Conservation (phyloP, 2,888 invertebrate genomes). For the Zele albiditarsus region DNA sequence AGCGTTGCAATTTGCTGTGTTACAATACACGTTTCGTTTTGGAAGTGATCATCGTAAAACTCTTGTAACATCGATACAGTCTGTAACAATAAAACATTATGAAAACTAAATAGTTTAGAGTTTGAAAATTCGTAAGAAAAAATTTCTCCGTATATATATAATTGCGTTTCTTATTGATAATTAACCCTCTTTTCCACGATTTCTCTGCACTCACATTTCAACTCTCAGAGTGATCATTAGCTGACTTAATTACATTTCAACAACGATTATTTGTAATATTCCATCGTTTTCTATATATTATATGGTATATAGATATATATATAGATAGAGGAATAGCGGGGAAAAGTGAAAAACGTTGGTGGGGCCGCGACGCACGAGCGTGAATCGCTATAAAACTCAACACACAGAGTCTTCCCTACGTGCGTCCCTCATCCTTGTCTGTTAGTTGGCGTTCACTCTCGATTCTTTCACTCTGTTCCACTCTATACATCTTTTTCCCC, state of each 20-base stretch:
- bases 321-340: background rate
- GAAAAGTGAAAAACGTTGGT: conserved; percentile 32
- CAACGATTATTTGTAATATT: conserved; percentile 60
- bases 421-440: background rate
- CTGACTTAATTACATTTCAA: conserved; percentile 64
- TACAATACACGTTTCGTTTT: too few species aligned
- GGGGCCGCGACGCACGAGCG: conserved; percentile 20
- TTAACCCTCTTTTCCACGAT: conserved; percentile 37
- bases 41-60: too few species aligned
- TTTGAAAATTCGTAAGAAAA: too few species aligned
- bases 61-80: too few species aligned
- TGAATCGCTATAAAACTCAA: conserved; percentile 33
- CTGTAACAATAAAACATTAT: too few species aligned
- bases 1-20: too few species aligned
- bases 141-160: conserved; percentile 7
- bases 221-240: conserved; percentile 61
- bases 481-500: background rate
- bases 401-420: background rate
- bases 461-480: conserved; percentile 1
- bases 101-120: too few species aligned
- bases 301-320: conserved; percentile 11
- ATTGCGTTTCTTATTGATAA: conserved; percentile 37
- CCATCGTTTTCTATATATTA: conserved; percentile 44
- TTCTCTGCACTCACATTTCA: conserved; percentile 27
- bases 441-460: background rate